Evolutionary conservation across 2,888 invertebrate species (phyloP).

Genomic region (Aplocera efformata): DNA sequence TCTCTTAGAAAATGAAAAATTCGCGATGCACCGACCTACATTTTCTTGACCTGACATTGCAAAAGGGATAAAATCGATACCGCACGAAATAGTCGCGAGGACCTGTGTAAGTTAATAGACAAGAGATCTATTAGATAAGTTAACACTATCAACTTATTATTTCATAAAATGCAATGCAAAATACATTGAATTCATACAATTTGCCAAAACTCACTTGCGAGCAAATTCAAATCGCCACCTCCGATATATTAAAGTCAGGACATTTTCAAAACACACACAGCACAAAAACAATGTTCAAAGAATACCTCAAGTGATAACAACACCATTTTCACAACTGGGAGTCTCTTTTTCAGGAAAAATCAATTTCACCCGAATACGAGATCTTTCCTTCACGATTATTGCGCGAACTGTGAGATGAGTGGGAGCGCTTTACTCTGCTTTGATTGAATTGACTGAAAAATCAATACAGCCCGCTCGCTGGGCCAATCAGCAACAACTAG

Average conservation of each 20-base stretch:
- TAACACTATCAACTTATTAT: background rate
- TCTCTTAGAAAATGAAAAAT: background rate
- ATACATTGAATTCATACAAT: background rate
- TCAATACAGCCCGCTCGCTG: too few relatives aligned
- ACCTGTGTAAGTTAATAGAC: background rate
- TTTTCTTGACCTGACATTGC: slow-evolving; percentile 12
- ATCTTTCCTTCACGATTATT: background rate
- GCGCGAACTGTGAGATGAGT: slow-evolving; percentile 5
- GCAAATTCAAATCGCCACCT: background rate
- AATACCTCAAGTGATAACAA: slow-evolving; percentile 3
- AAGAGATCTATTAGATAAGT: background rate
- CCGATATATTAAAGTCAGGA: too few relatives aligned
- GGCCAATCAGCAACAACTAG: too few relatives aligned
- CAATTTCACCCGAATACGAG: too few relatives aligned
- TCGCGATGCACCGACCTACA: slow-evolving; percentile 9
- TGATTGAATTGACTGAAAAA: too few relatives aligned
- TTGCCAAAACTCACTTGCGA: background rate
- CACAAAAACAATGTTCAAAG: background rate
- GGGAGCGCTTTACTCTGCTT: background rate
- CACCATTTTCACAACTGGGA: slow-evolving; percentile 5
- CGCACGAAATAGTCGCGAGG: slow-evolving; percentile 4
- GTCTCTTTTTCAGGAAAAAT: too few relatives aligned
- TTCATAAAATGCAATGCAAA: slow-evolving; percentile 3
- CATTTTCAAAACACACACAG: background rate
- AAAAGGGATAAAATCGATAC: slow-evolving; percentile 19